Evolutionary conservation across 2,888 invertebrate genomes (phyloP).

Genomic region (Hesperia comma): DNA sequence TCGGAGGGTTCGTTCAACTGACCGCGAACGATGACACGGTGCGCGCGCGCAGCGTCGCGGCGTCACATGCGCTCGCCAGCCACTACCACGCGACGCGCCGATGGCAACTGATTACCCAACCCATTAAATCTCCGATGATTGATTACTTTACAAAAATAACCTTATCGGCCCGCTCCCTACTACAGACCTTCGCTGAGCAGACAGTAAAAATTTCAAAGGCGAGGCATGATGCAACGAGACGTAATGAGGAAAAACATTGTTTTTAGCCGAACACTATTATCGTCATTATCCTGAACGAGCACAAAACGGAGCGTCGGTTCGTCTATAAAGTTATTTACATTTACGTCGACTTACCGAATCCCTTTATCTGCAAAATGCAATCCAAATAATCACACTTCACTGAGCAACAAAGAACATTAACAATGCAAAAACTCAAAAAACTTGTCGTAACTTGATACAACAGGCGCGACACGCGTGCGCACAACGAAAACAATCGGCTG

Average conservation of each 20-base stretch:
- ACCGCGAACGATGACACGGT: constrained; percentile 83
- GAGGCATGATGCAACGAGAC: constrained; percentile 41
- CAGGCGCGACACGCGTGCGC: constrained; percentile 73
- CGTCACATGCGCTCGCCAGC: constrained; percentile 55
- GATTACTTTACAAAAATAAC: constrained; percentile 29
- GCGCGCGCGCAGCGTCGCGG: constrained; percentile 73
- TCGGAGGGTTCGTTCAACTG: constrained; percentile 82
- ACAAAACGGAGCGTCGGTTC: background rate
- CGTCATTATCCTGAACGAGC: constrained; percentile 25
- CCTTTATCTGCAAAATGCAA: constrained; percentile 65
- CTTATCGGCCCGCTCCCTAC: constrained; percentile 7
- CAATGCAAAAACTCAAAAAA: constrained; percentile 56
- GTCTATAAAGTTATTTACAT: constrained; percentile 7
- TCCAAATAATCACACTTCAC: constrained; percentile 72
- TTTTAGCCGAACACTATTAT: constrained; percentile 27
- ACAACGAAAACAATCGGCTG: constrained; percentile 73
- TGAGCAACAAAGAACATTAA: constrained; percentile 57
- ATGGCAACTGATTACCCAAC: constrained; percentile 38
- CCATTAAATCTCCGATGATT: constrained; percentile 31
- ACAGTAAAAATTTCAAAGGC: constrained; percentile 24
- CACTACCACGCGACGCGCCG: constrained; percentile 50
- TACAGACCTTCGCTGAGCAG: constrained; percentile 9
- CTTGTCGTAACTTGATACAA: constrained; percentile 77
- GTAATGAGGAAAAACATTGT: constrained; percentile 44
- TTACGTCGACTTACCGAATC: constrained; percentile 62